Evolutionary conservation across 1,140 invertebrate species (phyloP).

Genomic region (Macrosteles quadrilineatus): DNA sequence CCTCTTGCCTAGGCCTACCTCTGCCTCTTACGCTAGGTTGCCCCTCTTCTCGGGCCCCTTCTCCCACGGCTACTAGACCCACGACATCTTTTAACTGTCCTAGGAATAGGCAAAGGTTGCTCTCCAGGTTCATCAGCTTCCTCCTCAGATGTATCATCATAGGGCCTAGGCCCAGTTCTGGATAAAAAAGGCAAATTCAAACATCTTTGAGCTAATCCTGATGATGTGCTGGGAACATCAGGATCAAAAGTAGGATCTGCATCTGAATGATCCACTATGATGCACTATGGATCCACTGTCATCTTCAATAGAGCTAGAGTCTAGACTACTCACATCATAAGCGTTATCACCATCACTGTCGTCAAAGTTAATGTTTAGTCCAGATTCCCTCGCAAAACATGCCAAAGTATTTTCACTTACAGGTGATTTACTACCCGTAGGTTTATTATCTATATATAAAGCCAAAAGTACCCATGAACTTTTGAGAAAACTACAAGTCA

Average conservation of each 20-base stretch:
- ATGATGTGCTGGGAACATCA: not conserved
- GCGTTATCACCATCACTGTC: constrained; percentile 6
- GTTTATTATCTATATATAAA: too few relatives aligned
- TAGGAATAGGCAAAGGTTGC: constrained; percentile 12
- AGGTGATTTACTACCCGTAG: constrained; percentile 3
- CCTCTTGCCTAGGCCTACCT: not conserved
- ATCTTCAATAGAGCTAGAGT: not conserved
- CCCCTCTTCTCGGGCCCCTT: not conserved
- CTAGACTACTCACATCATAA: not conserved
- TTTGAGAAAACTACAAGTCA: too few relatives aligned
- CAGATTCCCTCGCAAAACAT: not conserved
- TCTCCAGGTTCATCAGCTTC: not conserved
- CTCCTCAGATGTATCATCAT: not conserved
- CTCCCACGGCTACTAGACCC: not conserved
- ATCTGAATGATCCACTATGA: too few relatives aligned
- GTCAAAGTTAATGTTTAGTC: constrained; percentile 12
- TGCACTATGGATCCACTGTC: too few relatives aligned
- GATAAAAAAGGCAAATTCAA: not conserved
- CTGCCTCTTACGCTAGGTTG: not conserved
- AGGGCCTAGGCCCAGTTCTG: not conserved
- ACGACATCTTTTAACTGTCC: not conserved
- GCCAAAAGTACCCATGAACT: too few relatives aligned
- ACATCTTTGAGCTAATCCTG: not conserved
- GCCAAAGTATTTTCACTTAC: constrained; percentile 20
- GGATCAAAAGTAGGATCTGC: constrained; percentile 14